Conservation (phyloP, 2,797 vertebrate species). For the Chelon auratus region DNA sequence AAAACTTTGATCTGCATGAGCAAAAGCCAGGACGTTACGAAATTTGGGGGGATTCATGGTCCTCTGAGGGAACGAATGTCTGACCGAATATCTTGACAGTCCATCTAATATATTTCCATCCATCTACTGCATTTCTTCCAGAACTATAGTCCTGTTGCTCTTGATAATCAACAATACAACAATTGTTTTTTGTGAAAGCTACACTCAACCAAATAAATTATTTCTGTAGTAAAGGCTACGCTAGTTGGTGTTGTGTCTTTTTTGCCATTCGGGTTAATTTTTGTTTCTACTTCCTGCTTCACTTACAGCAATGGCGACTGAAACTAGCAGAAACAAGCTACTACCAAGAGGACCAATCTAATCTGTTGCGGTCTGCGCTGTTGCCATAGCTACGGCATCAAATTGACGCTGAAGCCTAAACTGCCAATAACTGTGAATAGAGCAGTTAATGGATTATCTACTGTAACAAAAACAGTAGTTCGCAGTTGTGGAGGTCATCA, state of each 20-base stretch:
- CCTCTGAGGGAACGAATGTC: not conserved
- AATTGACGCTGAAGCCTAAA: no score
- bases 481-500: slow-evolving; percentile 20
- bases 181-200: not conserved
- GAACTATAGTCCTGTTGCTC: not conserved
- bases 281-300: no score
- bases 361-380: no score
- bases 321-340: no score
- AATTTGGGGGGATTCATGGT: not conserved
- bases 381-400: no score
- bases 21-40: not conserved
- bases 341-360: no score
- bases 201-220: not conserved
- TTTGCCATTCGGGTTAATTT: no score
- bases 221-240: no score
- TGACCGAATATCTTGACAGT: not conserved
- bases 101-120: not conserved
- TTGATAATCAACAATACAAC: not conserved
- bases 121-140: not conserved
- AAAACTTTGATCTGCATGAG: not conserved
- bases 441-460: not conserved
- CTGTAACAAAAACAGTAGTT: slow-evolving; percentile 17
- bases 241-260: no score
- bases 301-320: no score
- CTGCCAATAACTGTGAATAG: no score